Evolutionary conservation across 2,797 vertebrate species (phyloP), one percentile per base, ranked within the genome.

Genomic region (Schizopygopsis pylzovi): DNA sequence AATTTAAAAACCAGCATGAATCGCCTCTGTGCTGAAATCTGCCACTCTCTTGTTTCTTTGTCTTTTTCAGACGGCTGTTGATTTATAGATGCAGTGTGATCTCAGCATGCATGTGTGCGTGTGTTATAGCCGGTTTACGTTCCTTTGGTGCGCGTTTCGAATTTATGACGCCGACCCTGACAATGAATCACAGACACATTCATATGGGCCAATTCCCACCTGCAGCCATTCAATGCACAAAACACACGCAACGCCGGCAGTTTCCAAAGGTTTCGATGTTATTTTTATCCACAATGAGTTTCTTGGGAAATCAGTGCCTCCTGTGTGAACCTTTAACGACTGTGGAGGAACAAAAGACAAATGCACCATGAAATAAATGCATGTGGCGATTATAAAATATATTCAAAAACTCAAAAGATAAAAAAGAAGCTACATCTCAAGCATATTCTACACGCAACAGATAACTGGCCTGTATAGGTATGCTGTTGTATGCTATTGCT

Each of bases 111-210:
- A 1, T 63, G 25, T 5, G n/a, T 13, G 11, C 28, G 61, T 61
- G 56, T 56, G 20, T 22, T 59, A 59, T 43, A 59, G 16, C 28
- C 28, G 8, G n/a, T 75, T 49, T 80, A 39, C 47, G 10, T 83
- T 78, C 45, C 56, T 82, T 76, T 22, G 18, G 63, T 70, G 77
- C 45, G 43, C 7, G 15, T 78, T 81, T 67, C 15, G n/a, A 77
- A 81, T 84, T 84, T 75, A 84, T 80, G 47, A 80, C 43, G 22
- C 13, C 12, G 20, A 49, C 61, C 72, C 56, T 1, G 13, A 28
- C 65, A 71, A 68, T 84, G 86, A 79, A 87, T 84, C 82, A 79
- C 67, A 61, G 41, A 39, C 41, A 43, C 86, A 54, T 39, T 73
- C 67, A 52, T 67, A 76, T 75, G 39, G 56, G 82, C 39, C 86